These are phyloP conservation scores for Heliconius himera DNA, from an alignment of 1,140 invertebrate genomes.

Conservation along the genomic window DNA sequence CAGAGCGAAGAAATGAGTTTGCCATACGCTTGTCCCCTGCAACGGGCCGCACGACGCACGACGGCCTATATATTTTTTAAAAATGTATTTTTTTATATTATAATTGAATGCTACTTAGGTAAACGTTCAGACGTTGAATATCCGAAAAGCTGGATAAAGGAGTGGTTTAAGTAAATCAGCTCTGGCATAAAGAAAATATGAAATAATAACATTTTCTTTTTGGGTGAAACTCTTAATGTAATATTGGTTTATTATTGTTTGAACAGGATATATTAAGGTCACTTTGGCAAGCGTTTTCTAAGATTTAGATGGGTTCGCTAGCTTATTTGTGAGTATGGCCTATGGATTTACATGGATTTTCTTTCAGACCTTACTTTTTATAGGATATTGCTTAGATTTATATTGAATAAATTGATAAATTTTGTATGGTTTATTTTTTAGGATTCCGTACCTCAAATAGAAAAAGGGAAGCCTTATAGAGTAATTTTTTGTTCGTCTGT, in stretches of 20 bases:
- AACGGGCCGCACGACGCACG: no score
- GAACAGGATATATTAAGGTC: constrained; percentile 44
- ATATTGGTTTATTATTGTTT: constrained; percentile 51
- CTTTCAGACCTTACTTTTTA: constrained; percentile 1
- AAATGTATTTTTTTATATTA: no score
- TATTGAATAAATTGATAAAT: neutral
- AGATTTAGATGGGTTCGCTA: constrained; percentile 41
- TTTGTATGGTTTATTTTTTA: neutral
- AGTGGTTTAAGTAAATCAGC: constrained; percentile 24
- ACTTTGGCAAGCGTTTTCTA: constrained; percentile 33
- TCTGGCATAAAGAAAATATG: constrained; percentile 27
- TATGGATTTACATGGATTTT: constrained; percentile 13
- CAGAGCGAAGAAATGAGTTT: no score
- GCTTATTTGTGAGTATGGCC: constrained; percentile 30
- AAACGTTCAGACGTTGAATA: constrained; percentile 8
- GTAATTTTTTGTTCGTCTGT: no score
- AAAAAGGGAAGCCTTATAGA: neutral
- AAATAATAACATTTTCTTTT: constrained; percentile 30
- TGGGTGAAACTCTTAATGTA: constrained; percentile 30
- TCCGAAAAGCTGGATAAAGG: constrained; percentile 11
- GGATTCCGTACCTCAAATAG: neutral
- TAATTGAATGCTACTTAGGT: neutral
- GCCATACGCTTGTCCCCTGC: no score
- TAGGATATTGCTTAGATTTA: neutral
- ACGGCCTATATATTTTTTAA: no score